Evolutionary conservation across 2,888 invertebrate genomes (phyloP).

Genomic region (Synergus umbraculus): DNA sequence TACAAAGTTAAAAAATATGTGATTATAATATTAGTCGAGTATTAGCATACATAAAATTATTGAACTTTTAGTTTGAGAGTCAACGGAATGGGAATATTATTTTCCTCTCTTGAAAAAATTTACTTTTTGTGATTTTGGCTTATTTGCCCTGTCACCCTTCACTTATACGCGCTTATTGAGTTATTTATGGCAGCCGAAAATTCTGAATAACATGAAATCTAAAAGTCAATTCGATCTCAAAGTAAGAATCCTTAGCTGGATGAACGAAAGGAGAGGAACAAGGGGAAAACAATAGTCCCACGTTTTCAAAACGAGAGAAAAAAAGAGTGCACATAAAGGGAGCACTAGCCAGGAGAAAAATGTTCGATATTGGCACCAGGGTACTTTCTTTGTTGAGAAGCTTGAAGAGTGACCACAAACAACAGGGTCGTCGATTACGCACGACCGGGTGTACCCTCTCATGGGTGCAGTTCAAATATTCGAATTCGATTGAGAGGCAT

Average conservation of each 20-base stretch:
- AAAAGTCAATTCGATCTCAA: constrained; percentile 23
- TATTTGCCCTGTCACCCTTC: too few relatives aligned
- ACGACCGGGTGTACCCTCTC: constrained; percentile 64
- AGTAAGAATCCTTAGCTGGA: constrained; percentile 17
- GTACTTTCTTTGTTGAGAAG: constrained; percentile 60
- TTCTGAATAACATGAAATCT: constrained; percentile 11
- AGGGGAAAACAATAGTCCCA: constrained; percentile 60
- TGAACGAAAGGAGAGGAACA: constrained; percentile 43
- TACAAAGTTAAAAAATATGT: too few relatives aligned
- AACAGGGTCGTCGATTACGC: constrained; percentile 72
- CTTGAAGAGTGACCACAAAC: constrained; percentile 75
- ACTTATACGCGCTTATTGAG: neutral
- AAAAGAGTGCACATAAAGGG: constrained; percentile 54
- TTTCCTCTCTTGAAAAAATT: too few relatives aligned
- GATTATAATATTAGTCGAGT: too few relatives aligned
- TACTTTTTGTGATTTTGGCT: too few relatives aligned
- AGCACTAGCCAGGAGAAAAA: constrained; percentile 49
- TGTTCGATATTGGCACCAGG: constrained; percentile 61
- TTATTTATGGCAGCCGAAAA: constrained; percentile 1
- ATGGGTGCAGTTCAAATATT: constrained; percentile 62
- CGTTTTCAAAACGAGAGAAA: constrained; percentile 64
- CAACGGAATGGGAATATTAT: too few relatives aligned
- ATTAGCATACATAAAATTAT: too few relatives aligned
- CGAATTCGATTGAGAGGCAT: constrained; percentile 67
- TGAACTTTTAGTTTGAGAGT: too few relatives aligned